Evolutionary conservation across 2,888 invertebrate species (phyloP).

Genomic region (Trachelus iudaicus): DNA sequence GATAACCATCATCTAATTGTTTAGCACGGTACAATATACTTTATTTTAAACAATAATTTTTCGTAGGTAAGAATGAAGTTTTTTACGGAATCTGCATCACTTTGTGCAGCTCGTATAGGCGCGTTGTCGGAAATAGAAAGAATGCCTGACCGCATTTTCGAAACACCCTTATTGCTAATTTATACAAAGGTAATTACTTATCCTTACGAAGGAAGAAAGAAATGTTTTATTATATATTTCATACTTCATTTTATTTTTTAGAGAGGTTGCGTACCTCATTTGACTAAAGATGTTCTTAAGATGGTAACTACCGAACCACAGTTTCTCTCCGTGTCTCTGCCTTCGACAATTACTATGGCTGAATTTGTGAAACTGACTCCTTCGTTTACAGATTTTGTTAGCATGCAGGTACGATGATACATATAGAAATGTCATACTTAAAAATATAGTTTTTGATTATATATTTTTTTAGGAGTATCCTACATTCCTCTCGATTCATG

Average conservation of each 20-base stretch:
- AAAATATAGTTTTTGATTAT: neutral
- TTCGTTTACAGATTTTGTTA: conserved; percentile 78
- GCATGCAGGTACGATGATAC: conserved; percentile 61
- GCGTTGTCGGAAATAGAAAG: conserved; percentile 71
- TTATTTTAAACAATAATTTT: neutral
- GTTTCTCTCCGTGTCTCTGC: conserved; percentile 78
- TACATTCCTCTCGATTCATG: conserved; percentile 73
- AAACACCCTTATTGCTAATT: conserved; percentile 81
- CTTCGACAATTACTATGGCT: conserved; percentile 75
- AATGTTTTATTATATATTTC: conserved; percentile 13
- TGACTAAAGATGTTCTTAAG: conserved; percentile 81
- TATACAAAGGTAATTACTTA: conserved; percentile 75
- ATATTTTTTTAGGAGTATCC: conserved; percentile 63
- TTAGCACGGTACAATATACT: neutral
- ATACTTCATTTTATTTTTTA: conserved; percentile 57
- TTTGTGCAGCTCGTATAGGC: conserved; percentile 76
- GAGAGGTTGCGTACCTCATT: conserved; percentile 86
- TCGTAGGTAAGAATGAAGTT: conserved; percentile 75
- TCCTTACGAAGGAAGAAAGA: neutral
- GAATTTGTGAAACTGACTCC: conserved; percentile 75
- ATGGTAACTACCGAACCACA: conserved; percentile 72
- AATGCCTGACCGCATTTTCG: conserved; percentile 69
- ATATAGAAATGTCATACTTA: neutral
- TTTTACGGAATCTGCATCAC: conserved; percentile 70
- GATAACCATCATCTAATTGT: neutral